Evolutionary conservation across 64 coral and sea anemone species (phyloP).

Genomic region (Montipora cactus): DNA sequence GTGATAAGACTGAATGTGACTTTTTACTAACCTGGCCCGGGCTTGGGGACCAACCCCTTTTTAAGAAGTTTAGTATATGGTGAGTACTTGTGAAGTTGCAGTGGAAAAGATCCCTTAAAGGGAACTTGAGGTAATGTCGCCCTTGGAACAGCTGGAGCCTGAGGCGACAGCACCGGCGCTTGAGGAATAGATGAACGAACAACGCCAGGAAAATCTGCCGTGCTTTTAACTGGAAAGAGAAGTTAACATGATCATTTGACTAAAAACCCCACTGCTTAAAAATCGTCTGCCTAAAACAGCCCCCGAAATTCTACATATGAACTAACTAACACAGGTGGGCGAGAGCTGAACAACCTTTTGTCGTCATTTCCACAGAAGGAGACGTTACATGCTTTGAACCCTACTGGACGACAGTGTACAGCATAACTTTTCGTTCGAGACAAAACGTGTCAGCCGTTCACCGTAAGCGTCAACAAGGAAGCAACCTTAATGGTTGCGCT

Average conservation of each 20-base stretch:
- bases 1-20: not conserved
- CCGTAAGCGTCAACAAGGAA: no score
- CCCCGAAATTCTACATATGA: no score
- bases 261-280: not conserved
- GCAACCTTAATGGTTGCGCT: no score
- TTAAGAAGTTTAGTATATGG: conserved; percentile 71
- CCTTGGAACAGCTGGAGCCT: conserved; percentile 32
- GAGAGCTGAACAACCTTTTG: no score
- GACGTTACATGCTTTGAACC: not conserved
- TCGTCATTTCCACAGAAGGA: no score
- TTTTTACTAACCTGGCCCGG: conserved; percentile 24
- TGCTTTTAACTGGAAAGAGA: conserved; percentile 1
- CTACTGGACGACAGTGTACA: not conserved
- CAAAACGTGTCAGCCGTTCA: no score
- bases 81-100: conserved; percentile 88
- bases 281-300: not conserved
- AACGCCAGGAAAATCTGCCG: not conserved
- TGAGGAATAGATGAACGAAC: conserved; percentile 31
- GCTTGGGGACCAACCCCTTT: conserved; percentile 34
- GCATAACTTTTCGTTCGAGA: not conserved
- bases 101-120: conserved; percentile 72
- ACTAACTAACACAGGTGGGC: no score
- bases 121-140: not conserved
- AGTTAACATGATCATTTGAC: not conserved
- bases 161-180: conserved; percentile 18